Conservation (phyloP, 2,888 invertebrate genomes). For the Phasia obesa region DNA sequence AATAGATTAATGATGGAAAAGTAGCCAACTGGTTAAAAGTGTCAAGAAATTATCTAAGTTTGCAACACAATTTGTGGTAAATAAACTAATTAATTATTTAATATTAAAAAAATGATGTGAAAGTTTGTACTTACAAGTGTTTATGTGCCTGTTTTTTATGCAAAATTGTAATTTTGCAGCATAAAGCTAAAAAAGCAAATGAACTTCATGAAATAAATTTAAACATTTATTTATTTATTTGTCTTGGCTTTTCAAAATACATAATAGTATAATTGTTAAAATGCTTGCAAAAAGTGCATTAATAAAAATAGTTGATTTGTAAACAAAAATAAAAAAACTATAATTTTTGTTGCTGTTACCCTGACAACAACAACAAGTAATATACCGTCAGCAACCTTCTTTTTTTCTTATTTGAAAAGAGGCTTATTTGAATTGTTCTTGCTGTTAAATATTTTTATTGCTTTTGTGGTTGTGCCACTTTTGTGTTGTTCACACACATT, state of each 20-base stretch:
- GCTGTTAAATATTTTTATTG: not conserved
- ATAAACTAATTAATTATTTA: not conserved
- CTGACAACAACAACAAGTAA: constrained; percentile 40
- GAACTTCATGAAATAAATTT: not conserved
- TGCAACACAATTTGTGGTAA: not conserved
- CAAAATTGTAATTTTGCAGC: not conserved
- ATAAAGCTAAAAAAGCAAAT: not conserved
- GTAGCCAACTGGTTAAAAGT: not conserved
- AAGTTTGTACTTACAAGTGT: not conserved
- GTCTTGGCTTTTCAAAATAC: too few relatives aligned
- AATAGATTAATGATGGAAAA: not conserved
- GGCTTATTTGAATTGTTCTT: not conserved
- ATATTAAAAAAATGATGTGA: not conserved
- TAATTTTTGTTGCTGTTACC: constrained; percentile 16
- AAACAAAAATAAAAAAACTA: not conserved
- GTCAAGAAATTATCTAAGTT: not conserved
- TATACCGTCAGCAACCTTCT: constrained; percentile 2
- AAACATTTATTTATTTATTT: too few relatives aligned
- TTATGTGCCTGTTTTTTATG: not conserved
- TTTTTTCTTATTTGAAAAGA: constrained; percentile 12
- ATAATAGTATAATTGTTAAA: too few relatives aligned
- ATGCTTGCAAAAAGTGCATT: not conserved
- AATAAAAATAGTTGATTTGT: constrained; percentile 10
- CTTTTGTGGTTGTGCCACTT: constrained; percentile 9
- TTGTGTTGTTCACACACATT: not conserved